These are phyloP conservation scores for Eueremaeus valkanovi DNA, from an alignment of 2,888 invertebrate species.

Conservation along the genomic window DNA sequence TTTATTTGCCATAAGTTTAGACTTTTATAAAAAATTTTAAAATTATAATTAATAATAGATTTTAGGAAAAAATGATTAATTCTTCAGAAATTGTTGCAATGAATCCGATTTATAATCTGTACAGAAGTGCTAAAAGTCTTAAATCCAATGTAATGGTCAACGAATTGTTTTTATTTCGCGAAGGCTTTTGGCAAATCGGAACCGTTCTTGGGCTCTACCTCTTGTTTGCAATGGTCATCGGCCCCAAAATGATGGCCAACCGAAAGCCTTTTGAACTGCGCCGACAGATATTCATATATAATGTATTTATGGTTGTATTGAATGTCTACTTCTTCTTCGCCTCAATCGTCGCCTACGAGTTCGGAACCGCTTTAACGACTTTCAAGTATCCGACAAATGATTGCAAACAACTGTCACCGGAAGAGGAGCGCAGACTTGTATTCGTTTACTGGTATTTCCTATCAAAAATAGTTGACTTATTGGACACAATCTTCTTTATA, in stretches of 20 bases:
- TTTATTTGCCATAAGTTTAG: neutral
- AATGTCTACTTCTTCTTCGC: slow-evolving; percentile 37
- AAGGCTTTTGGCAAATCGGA: slow-evolving; percentile 1
- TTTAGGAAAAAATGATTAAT: neutral
- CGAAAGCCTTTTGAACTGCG: slow-evolving; percentile 31
- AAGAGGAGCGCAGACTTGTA: neutral
- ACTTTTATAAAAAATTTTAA: neutral
- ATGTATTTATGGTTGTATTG: slow-evolving; percentile 33
- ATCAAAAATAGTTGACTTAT: slow-evolving; percentile 29
- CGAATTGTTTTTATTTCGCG: slow-evolving; percentile 1
- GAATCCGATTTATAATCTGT: neutral
- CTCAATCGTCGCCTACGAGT: slow-evolving; percentile 25
- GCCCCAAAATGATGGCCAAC: slow-evolving; percentile 38
- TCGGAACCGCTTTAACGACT: slow-evolving; percentile 24
- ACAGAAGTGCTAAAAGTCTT: slow-evolving; percentile 8
- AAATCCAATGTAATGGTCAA: neutral
- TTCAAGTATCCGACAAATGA: slow-evolving; percentile 30
- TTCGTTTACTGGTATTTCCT: slow-evolving; percentile 38
- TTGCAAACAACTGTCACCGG: neutral
- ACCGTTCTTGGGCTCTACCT: slow-evolving; percentile 28
- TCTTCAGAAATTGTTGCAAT: neutral
- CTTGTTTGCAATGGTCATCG: slow-evolving; percentile 33
- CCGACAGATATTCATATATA: slow-evolving; percentile 34
- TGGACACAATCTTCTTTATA: slow-evolving; percentile 39
- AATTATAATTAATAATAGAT: neutral